A percentile compares a stretch with the other conserved stretches of the same genome.
These are phyloP conservation scores for Nannoperca australis DNA, from an alignment of 2,797 vertebrate genomes.

Conservation along the genomic window DNA sequence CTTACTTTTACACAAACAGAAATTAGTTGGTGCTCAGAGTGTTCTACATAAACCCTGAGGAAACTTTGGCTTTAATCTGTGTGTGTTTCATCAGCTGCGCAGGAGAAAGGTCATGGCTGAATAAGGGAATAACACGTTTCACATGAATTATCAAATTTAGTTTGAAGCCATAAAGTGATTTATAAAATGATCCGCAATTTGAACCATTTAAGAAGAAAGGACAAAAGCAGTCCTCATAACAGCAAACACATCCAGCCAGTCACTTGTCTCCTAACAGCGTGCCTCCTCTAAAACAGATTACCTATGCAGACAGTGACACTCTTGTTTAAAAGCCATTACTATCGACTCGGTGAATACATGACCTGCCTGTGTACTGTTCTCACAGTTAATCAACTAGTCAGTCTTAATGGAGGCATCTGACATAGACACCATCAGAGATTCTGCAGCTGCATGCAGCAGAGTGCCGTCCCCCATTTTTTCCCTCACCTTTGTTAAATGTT, in stretches of 20 bases:
- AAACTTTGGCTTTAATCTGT: conserved; percentile 30
- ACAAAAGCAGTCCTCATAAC: conserved; percentile 29
- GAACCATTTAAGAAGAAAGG: conserved; percentile 3
- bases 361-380: conserved; percentile 67
- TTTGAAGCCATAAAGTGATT: conserved; percentile 1
- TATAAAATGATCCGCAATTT: neutral
- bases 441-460: conserved; percentile 35
- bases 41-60: conserved; percentile 32
- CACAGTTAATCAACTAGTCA: conserved; percentile 76
- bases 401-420: conserved; percentile 73
- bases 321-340: conserved; percentile 65
- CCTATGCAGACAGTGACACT: conserved; percentile 56
- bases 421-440: conserved; percentile 55
- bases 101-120: conserved; percentile 30
- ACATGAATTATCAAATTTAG: neutral
- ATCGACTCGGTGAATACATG: conserved; percentile 74
- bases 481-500: conserved; percentile 41
- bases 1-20: conserved; percentile 48
- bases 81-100: conserved; percentile 9
- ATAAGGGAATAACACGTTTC: conserved; percentile 11
- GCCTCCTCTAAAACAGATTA: conserved; percentile 62
- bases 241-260: conserved; percentile 36
- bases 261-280: conserved; percentile 30
- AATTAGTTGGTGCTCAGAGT: conserved; percentile 33
- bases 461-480: neutral